Evolutionary conservation across 2,113 vertebrate genomes (phyloP).

Genomic region (Scolopax mira): DNA sequence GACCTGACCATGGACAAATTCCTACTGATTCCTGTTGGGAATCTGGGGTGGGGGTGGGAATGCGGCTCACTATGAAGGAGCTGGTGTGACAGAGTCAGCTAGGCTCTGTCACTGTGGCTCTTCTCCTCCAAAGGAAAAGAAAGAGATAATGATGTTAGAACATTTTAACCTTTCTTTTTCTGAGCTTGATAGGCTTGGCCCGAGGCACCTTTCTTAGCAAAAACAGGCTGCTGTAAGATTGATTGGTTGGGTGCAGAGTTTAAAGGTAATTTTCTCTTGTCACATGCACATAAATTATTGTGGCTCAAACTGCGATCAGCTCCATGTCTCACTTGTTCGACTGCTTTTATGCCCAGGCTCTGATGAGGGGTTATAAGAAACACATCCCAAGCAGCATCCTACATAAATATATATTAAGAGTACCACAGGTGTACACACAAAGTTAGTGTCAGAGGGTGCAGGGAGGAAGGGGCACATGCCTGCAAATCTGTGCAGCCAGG

Average conservation of each 20-base stretch:
- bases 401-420: neutral
- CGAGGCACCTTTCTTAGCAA: constrained; percentile 53
- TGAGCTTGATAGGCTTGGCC: constrained; percentile 57
- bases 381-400: neutral
- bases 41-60: neutral
- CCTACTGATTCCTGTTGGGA: neutral
- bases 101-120: constrained; percentile 13
- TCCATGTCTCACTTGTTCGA: neutral
- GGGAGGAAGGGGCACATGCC: neutral
- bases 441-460: neutral
- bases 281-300: constrained; percentile 66
- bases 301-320: constrained; percentile 40
- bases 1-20: neutral
- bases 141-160: constrained; percentile 61
- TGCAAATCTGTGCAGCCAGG: neutral
- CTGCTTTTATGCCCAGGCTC: constrained; percentile 4
- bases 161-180: constrained; percentile 68
- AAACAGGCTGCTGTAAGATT: constrained; percentile 63
- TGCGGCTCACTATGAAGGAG: neutral
- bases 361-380: neutral
- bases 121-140: constrained; percentile 3
- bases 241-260: constrained; percentile 56
- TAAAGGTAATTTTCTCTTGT: constrained; percentile 68
- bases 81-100: neutral
- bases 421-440: neutral